phyloP scores from a whole-genome alignment of 2,113 vertebrate genomes.

The Vulpes lagopus region DNA sequence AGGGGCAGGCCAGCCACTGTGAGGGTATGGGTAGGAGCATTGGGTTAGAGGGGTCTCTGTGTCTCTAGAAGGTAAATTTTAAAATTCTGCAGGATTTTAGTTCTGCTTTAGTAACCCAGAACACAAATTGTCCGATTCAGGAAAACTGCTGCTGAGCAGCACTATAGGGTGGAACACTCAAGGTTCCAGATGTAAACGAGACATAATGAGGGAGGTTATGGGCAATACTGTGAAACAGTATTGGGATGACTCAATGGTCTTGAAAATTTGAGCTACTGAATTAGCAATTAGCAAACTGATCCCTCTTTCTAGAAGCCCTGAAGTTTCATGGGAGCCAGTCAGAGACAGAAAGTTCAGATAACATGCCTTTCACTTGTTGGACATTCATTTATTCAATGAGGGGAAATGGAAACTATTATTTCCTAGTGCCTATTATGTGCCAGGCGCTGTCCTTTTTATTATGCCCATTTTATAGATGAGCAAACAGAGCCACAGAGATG shows the following conservation, averaged over 20 bases:
- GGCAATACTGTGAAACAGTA: not conserved
- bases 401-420: not conserved
- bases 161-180: accelerated
- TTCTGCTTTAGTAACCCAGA: not conserved
- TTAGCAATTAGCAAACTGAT: not conserved
- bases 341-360: not conserved
- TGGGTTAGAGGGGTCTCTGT: not conserved
- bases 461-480: not conserved
- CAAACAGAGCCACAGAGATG: not conserved
- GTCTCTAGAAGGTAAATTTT: not conserved
- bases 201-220: too few species aligned
- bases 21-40: not conserved
- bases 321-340: not conserved
- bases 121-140: not conserved
- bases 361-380: not conserved
- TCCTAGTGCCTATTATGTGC: not conserved
- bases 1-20: not conserved
- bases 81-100: not conserved
- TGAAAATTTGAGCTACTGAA: not conserved
- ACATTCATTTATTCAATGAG: not conserved
- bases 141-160: not conserved
- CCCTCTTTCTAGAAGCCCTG: not conserved
- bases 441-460: not conserved
- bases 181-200: not conserved
- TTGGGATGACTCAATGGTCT: not conserved